Evolutionary conservation across 2,797 vertebrate species (phyloP).

Genomic region (Microcaecilia unicolor): DNA sequence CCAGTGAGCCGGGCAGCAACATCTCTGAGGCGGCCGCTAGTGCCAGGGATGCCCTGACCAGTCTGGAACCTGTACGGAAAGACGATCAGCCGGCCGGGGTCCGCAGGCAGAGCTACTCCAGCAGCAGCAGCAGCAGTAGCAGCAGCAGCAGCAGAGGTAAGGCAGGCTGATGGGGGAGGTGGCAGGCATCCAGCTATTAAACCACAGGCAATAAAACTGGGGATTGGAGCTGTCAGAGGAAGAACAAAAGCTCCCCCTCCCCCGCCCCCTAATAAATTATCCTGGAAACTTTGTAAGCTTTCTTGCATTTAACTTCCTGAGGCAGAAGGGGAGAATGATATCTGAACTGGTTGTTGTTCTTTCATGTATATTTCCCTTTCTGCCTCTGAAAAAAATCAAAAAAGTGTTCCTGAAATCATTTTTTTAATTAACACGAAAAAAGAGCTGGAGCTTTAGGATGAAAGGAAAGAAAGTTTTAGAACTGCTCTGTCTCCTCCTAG

Average conservation of each 20-base stretch:
- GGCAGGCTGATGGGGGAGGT: conserved; percentile 2
- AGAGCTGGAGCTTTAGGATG: conserved; percentile 28
- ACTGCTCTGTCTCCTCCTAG: conserved; percentile 50
- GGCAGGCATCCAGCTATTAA: conserved; percentile 19
- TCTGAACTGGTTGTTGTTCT: conserved; percentile 11
- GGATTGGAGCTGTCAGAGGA: not conserved
- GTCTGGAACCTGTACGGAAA: conserved; percentile 87
- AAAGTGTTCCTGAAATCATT: too few relatives aligned
- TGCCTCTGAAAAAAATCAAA: conserved; percentile 30
- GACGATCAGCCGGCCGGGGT: conserved; percentile 77
- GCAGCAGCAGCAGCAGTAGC: conserved; percentile 77
- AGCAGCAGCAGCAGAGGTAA: conserved; percentile 82
- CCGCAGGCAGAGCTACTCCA: conserved; percentile 84
- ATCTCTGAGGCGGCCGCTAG: conserved; percentile 83
- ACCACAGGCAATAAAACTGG: not conserved
- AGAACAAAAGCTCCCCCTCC: conserved; percentile 6
- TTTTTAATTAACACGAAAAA: too few relatives aligned
- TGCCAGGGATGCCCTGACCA: conserved; percentile 83
- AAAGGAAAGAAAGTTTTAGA: conserved; percentile 58
- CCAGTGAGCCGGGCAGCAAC: conserved; percentile 87
- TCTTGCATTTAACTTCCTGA: conserved; percentile 41
- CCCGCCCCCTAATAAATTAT: conserved; percentile 26
- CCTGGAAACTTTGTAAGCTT: conserved; percentile 56
- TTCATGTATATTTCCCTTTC: not conserved
- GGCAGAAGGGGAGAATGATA: conserved; percentile 36